phyloP scores from a whole-genome alignment of 35 echinoderm and acorn worm species.

The Ophioderma brevispina region DNA sequence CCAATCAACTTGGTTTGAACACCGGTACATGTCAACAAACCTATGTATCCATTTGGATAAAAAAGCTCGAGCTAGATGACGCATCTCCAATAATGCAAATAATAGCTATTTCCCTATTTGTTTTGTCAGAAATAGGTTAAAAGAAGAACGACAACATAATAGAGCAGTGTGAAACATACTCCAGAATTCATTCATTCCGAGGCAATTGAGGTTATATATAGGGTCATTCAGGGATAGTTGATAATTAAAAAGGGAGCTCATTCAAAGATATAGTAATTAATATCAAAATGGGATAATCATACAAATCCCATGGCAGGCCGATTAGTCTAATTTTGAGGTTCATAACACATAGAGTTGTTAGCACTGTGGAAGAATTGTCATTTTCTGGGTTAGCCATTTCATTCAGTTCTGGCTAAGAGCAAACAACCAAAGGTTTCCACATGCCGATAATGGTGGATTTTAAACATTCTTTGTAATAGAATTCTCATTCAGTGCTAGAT shows the following conservation, averaged over 20 bases:
- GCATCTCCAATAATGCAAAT: neutral
- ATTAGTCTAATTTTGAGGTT: neutral
- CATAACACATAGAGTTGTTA: too few relatives aligned
- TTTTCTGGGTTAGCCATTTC: too few relatives aligned
- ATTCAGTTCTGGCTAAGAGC: too few relatives aligned
- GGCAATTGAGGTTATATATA: neutral
- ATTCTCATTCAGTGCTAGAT: too few relatives aligned
- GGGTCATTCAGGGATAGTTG: conserved; percentile 9
- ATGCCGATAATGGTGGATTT: too few relatives aligned
- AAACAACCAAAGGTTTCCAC: too few relatives aligned
- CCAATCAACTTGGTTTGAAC: too few relatives aligned
- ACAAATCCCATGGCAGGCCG: neutral
- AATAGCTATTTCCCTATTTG: neutral
- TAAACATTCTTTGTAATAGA: too few relatives aligned
- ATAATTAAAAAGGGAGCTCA: neutral
- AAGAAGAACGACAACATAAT: neutral
- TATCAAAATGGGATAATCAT: neutral
- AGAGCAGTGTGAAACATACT: neutral
- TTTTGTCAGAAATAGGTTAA: neutral
- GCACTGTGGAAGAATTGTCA: too few relatives aligned
- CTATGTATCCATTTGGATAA: too few relatives aligned
- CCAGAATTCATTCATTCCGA: neutral
- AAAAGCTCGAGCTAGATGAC: too few relatives aligned
- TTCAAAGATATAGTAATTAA: neutral
- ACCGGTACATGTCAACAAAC: too few relatives aligned